These are phyloP conservation scores for Neotragus moschatus DNA, from an alignment of 2,113 vertebrate genomes.

Conservation along the genomic window DNA sequence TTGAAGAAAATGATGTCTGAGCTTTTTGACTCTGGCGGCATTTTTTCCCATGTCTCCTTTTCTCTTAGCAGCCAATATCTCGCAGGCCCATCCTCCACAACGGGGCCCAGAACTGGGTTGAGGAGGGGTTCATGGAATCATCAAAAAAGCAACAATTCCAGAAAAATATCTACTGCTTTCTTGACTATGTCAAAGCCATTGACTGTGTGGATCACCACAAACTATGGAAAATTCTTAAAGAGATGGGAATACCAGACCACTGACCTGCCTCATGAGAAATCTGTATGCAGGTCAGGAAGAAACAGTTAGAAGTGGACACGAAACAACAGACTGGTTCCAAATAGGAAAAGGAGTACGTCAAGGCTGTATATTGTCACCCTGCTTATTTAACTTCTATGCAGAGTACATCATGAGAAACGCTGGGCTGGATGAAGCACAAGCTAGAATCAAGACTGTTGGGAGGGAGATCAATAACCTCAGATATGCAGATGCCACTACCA, in stretches of 20 bases:
- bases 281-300: neutral
- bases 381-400: neutral
- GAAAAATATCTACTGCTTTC: neutral
- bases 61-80: slow-evolving; percentile 11
- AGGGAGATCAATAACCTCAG: neutral
- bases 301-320: neutral
- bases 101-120: neutral
- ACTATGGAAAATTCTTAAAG: neutral
- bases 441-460: neutral
- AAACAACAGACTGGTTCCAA: neutral
- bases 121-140: neutral
- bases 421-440: neutral
- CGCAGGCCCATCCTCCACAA: slow-evolving; percentile 33
- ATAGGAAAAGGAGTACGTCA: neutral
- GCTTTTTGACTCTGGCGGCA: neutral
- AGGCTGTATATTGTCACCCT: neutral
- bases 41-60: slow-evolving; percentile 32
- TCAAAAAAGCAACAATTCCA: neutral
- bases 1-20: neutral
- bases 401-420: neutral
- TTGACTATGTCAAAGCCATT: neutral
- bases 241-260: neutral
- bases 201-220: neutral
- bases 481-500: neutral
- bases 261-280: neutral